These are phyloP conservation scores for Colaptes auratus DNA, from an alignment of 2,113 vertebrate species.

Conservation along the genomic window DNA sequence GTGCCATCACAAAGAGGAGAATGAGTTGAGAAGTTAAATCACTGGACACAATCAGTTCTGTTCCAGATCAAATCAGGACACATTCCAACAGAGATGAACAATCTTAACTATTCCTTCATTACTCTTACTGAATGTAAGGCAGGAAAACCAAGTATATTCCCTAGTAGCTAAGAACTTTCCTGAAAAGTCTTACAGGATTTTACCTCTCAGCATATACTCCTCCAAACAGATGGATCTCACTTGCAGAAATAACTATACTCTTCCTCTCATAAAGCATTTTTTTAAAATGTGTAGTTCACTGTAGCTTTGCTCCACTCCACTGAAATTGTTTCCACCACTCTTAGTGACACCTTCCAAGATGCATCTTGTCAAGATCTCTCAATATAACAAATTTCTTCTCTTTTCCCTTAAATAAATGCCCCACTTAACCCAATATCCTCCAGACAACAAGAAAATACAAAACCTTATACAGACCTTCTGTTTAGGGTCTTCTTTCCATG, in stretches of 20 bases:
- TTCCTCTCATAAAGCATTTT: not conserved
- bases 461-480: not conserved
- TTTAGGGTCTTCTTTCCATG: accelerated
- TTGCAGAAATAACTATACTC: not conserved
- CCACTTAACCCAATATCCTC: not conserved
- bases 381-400: not conserved
- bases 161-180: not conserved
- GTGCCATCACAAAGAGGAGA: too few species aligned
- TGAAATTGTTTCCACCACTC: not conserved
- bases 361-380: not conserved
- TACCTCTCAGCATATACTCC: not conserved
- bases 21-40: too few species aligned
- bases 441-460: not conserved
- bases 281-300: not conserved
- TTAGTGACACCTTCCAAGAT: not conserved
- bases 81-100: not conserved
- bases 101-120: not conserved
- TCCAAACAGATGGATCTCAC: not conserved
- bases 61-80: too few species aligned
- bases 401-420: not conserved
- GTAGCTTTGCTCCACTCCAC: not conserved
- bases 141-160: not conserved
- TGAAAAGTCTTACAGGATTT: not conserved
- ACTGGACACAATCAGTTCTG: too few species aligned
- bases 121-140: not conserved